Evolutionary conservation across 2,888 invertebrate species (phyloP).

Genomic region (Corythucha ciliata): DNA sequence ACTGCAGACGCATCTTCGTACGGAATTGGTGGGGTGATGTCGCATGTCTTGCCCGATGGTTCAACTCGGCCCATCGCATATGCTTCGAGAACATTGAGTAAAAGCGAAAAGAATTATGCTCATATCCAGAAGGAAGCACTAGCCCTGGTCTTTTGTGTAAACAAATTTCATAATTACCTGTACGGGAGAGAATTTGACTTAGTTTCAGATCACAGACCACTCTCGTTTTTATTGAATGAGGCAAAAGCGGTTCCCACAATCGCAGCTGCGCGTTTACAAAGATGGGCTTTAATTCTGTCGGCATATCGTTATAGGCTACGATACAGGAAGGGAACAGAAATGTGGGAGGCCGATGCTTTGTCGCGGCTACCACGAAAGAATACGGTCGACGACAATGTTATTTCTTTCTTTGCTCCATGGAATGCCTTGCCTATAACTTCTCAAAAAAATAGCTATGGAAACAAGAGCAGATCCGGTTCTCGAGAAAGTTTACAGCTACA

Average conservation of each 20-base stretch:
- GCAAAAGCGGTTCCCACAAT: constrained; percentile 16
- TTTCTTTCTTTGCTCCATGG: too few relatives aligned
- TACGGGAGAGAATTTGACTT: constrained; percentile 2
- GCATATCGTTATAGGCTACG: too few relatives aligned
- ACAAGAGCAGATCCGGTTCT: constrained; percentile 20
- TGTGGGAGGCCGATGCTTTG: too few relatives aligned
- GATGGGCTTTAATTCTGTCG: too few relatives aligned
- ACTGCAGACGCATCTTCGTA: constrained; percentile 14
- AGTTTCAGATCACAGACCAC: constrained; percentile 13
- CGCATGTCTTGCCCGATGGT: not conserved
- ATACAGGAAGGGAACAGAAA: too few relatives aligned
- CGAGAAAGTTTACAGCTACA: constrained; percentile 2
- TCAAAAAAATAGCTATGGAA: constrained; percentile 14
- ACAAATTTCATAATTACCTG: constrained; percentile 11
- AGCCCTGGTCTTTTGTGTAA: constrained; percentile 18
- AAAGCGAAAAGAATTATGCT: not conserved
- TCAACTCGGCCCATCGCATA: not conserved
- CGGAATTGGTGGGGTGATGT: constrained; percentile 15
- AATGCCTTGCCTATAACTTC: too few relatives aligned
- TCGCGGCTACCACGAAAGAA: too few relatives aligned
- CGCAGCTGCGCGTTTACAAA: too few relatives aligned
- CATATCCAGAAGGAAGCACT: constrained; percentile 9
- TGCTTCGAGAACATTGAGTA: not conserved
- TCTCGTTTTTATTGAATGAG: constrained; percentile 16
- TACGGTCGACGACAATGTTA: too few relatives aligned